Conservation (phyloP, 92 coral and sea anemone genomes). For the Porites rus region DNA sequence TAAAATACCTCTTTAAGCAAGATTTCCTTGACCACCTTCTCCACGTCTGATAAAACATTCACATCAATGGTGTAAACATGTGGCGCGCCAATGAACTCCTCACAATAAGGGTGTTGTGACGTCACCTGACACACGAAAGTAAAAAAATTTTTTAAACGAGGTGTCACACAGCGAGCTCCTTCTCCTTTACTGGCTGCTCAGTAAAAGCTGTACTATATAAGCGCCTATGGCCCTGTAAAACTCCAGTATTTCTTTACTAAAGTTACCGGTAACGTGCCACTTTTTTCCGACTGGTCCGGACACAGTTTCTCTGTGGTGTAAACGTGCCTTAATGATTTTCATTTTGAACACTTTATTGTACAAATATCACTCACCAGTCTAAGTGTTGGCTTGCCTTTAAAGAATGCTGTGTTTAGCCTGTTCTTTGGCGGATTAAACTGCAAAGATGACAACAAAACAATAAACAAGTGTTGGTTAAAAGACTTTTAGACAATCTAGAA, state of each 20-base stretch:
- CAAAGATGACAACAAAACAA: slow-evolving; percentile 4
- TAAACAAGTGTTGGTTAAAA: slow-evolving; percentile 1
- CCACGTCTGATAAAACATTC: slow-evolving; percentile 65
- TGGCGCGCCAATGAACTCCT: slow-evolving; percentile 91
- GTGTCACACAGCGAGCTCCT: neutral
- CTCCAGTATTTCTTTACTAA: no score
- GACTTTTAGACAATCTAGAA: neutral
- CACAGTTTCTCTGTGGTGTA: no score
- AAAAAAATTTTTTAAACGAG: neutral
- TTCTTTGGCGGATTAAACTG: slow-evolving; percentile 86
- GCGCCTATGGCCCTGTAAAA: no score
- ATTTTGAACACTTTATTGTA: no score
- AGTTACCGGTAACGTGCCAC: no score
- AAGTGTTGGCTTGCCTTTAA: slow-evolving; percentile 91
- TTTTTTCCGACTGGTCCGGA: no score
- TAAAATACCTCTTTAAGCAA: slow-evolving; percentile 46
- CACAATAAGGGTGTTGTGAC: slow-evolving; percentile 98
- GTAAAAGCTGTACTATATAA: no score
- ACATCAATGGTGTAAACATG: slow-evolving; percentile 91
- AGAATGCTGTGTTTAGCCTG: slow-evolving; percentile 82
- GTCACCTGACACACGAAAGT: slow-evolving; percentile 64
- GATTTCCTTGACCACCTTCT: slow-evolving; percentile 74
- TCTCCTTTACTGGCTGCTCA: no score
- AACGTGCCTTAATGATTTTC: no score
- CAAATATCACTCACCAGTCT: slow-evolving; percentile 71